phyloP scores from a whole-genome alignment of 2,797 vertebrate genomes.

The Harpagifer antarcticus region DNA sequence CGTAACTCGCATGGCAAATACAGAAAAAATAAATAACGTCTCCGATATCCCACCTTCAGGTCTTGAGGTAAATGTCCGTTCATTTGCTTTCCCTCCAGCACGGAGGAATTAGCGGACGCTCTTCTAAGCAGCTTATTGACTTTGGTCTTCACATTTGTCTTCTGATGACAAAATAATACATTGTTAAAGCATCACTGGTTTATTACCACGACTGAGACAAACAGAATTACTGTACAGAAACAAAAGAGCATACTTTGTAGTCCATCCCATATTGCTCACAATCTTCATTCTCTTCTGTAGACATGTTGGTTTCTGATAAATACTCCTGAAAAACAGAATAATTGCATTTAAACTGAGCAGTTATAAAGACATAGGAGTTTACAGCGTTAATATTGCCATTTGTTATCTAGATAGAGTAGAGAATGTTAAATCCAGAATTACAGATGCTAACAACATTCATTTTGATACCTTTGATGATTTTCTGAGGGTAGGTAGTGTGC shows the following conservation, averaged over 20 bases:
- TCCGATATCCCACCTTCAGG: constrained; percentile 39
- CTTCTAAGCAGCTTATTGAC: constrained; percentile 60
- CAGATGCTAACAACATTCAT: not conserved
- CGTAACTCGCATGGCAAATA: not conserved
- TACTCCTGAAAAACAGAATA: constrained; percentile 51
- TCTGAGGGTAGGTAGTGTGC: not conserved
- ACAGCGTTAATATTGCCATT: not conserved
- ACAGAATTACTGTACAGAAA: not conserved
- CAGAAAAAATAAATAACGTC: not conserved
- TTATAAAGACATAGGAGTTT: not conserved
- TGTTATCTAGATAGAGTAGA: not conserved
- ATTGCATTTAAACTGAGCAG: not conserved
- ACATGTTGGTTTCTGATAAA: constrained; percentile 17
- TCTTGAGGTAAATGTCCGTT: constrained; percentile 29
- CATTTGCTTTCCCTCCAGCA: constrained; percentile 16
- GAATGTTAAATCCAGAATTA: not conserved
- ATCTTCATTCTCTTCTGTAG: constrained; percentile 54
- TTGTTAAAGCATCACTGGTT: not conserved
- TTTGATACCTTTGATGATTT: constrained; percentile 65
- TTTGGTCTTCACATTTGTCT: constrained; percentile 60
- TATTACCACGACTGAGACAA: not conserved
- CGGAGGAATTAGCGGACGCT: constrained; percentile 20
- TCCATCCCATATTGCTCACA: constrained; percentile 37
- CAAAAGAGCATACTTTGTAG: constrained; percentile 47
- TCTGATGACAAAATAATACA: constrained; percentile 36